phyloP scores from a whole-genome alignment of 1,140 invertebrate genomes.

The Battus philenor region DNA sequence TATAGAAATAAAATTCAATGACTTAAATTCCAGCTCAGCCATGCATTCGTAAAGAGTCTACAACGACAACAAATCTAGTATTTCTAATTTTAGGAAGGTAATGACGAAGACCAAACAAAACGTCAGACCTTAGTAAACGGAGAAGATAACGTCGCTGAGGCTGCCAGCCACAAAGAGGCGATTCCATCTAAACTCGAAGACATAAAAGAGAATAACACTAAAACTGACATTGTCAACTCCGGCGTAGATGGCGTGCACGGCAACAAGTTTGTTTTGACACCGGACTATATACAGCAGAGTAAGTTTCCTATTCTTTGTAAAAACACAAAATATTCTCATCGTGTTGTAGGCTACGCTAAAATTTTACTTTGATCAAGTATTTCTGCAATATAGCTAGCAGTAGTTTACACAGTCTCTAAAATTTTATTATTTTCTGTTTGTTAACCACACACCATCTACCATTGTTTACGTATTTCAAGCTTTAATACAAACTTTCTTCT shows the following conservation, averaged over 20 bases:
- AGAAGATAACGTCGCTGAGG: conserved; percentile 56
- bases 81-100: conserved; percentile 56
- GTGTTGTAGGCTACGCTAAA: too few relatives aligned
- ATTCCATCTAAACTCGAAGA: conserved; percentile 59
- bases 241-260: conserved; percentile 57
- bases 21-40: too few relatives aligned
- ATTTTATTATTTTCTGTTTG: too few relatives aligned
- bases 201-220: conserved; percentile 57
- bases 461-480: too few relatives aligned
- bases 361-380: too few relatives aligned
- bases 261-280: conserved; percentile 89
- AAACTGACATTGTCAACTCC: conserved; percentile 64
- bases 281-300: conserved; percentile 93
- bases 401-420: too few relatives aligned
- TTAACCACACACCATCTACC: too few relatives aligned
- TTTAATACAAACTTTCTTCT: too few relatives aligned
- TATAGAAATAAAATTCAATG: too few relatives aligned
- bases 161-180: conserved; percentile 48
- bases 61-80: conserved; percentile 21
- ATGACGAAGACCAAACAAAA: conserved; percentile 59
- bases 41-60: too few relatives aligned
- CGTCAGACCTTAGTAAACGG: conserved; percentile 56
- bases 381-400: too few relatives aligned
- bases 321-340: too few relatives aligned
- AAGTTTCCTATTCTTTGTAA: conserved; percentile 43